A percentile compares a stretch with the other conserved stretches of the same genome.
These are phyloP conservation scores for Hesperophylax magnus DNA, from an alignment of 1,140 invertebrate genomes.

Conservation along the genomic window DNA sequence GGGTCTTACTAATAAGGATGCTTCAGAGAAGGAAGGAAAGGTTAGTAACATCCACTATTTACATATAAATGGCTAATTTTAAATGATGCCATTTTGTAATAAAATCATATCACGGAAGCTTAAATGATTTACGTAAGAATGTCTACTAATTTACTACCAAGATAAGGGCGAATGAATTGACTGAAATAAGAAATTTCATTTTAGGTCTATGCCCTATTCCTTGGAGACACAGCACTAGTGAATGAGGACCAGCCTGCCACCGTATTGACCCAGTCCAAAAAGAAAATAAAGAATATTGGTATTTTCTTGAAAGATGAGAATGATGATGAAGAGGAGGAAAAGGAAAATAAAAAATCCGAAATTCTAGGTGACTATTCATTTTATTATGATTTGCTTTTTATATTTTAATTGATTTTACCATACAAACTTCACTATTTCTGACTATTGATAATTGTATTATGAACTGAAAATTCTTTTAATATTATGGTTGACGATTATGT, in stretches of 20 bases:
- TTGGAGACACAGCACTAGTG: constrained; percentile 97
- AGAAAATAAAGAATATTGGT: constrained; percentile 96
- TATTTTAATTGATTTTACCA: background rate
- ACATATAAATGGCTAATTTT: no score
- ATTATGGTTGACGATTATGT: no score
- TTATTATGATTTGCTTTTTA: background rate
- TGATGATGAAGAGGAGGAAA: constrained; percentile 84
- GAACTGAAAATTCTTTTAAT: no score
- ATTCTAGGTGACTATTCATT: constrained; percentile 63
- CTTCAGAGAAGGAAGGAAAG: constrained; percentile 89
- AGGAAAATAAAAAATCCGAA: constrained; percentile 75
- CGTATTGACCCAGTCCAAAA: constrained; percentile 93
- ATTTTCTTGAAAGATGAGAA: constrained; percentile 97
- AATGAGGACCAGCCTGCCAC: constrained; percentile 92
- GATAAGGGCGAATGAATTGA: no score
- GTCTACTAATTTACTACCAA: no score
- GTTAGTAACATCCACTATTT: constrained; percentile 55
- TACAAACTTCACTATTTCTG: background rate
- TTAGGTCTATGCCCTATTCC: constrained; percentile 91
- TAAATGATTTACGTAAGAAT: no score
- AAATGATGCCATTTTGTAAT: no score
- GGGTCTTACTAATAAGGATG: constrained; percentile 87
- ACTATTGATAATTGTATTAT: no score
- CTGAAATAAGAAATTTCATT: constrained; percentile 12
- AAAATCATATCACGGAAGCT: no score